Evolutionary conservation across 53 echinoderm and acorn worm species (phyloP).

Genomic region (Zoroaster sp.): DNA sequence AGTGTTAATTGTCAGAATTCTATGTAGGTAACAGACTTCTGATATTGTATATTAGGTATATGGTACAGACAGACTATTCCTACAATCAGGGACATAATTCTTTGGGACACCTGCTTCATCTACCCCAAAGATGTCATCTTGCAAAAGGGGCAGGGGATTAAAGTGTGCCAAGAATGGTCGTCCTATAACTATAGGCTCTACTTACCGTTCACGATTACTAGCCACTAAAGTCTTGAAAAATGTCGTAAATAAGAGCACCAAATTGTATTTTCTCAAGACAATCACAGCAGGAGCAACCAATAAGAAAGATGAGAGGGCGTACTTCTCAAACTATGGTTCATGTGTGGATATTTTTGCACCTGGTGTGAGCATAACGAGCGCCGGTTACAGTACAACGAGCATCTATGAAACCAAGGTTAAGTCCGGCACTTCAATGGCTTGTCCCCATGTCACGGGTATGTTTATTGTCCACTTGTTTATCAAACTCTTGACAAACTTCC

Average conservation of each 20-base stretch:
- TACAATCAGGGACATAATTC: too few species aligned
- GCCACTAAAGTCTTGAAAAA: background rate
- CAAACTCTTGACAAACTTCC: background rate
- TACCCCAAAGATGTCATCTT: too few species aligned
- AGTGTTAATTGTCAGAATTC: too few species aligned
- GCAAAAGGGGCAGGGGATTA: too few species aligned
- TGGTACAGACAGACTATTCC: too few species aligned
- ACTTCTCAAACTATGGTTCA: background rate
- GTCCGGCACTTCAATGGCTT: conserved; percentile 17
- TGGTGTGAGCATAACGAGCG: background rate
- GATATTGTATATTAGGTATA: too few species aligned
- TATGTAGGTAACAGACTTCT: too few species aligned
- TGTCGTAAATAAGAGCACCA: too few species aligned
- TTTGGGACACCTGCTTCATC: too few species aligned
- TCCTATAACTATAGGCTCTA: background rate
- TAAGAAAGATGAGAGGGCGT: background rate
- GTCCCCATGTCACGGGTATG: conserved; percentile 27
- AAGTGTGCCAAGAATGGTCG: too few species aligned
- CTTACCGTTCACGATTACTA: background rate
- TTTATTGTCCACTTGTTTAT: background rate
- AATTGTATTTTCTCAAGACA: background rate
- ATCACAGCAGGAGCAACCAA: background rate
- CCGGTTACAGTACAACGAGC: background rate
- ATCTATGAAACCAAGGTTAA: too few species aligned
- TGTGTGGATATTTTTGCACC: conserved; percentile 32